Evolutionary conservation across 2,888 invertebrate genomes (phyloP), one percentile per base, ranked within the genome.

Genomic region (Agrotis exclamationis): DNA sequence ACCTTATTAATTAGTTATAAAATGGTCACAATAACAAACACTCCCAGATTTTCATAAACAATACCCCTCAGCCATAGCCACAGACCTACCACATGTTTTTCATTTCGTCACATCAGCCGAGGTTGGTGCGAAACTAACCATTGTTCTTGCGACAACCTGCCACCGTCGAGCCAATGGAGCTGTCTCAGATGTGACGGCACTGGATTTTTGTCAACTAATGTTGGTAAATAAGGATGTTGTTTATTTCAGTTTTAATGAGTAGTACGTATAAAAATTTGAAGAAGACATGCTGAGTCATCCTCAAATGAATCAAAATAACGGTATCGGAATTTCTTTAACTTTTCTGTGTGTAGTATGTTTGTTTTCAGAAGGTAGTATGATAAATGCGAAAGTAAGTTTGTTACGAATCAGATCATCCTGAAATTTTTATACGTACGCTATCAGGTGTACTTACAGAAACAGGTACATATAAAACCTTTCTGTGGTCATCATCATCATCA

Each of bases 61-160:
- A 45, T 59, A 47, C 20, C 24, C 18, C 13, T 16, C n/a, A 39
- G 45, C n/a, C n/a, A n/a, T n/a, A n/a, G n/a, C n/a, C n/a, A n/a
- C n/a, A n/a, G n/a, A n/a, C n/a, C n/a, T n/a, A 59, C 16, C 64
- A 75, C 28, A 68, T 70, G 69, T 58, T 66, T 73, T 69, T 67
- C 70, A 81, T 59, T 70, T 44, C 59, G 50, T 58, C 70, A 68
- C 64, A 53, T 74, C 74, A 79, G 18, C 67, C 76, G 73, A 63
- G 78, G 57, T 56, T 63, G 53, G 59, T 48, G 74, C 33, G 47
- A 63, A 68, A 80, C 80, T 71, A 76, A 63, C 80, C 63, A 83
- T 83, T 83, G 83, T 83, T 83, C 74, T 63, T 54, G 62, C 58
- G 85, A 75, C 79, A 70, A 71, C 45, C 85, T 82, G 80, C 68